Evolutionary conservation across 2,797 vertebrate genomes (phyloP), one percentile per base, ranked within the genome.

Genomic region (Botia kubotai): DNA sequence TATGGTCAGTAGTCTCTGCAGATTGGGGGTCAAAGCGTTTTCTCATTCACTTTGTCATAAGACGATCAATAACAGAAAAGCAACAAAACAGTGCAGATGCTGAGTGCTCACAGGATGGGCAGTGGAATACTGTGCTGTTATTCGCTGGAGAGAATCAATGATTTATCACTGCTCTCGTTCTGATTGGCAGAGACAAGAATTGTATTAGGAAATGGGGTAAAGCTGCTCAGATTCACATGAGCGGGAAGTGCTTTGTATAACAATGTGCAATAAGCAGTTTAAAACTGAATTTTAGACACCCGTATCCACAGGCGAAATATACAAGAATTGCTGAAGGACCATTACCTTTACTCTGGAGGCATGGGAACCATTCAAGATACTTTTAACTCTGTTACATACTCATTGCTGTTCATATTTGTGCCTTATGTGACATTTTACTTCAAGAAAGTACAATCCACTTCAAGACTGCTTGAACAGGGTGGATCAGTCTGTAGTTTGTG

Each of bases 1-100:
- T 74, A 67, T 82, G 75, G 60, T 76, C 52, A 72, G 72, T 33
- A 70, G 71, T 81, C 70, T 79, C 57, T 82, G 16, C 36, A 43
- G 73, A 66, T 29, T 8, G 11, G 29, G 74, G 43, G 62, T 57
- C 21, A 67, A 58, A 26, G 57, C 33, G 43, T 62, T 74, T 71
- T 76, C 71, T 65, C 67, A 43, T 72, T 82, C 57, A 73, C 48
- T 39, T 70, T 78, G 46, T 80, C 48, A 67, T 62, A 73, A 21
- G 12, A 66, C 71, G 3, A 60, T 60, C 58, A 60, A 63, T 26
- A 36, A 17, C 60, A 66, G 39, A 66, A 66, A 66, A n/a, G 63
- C 63, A 66, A 66, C 63, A 43, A 39, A 66, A 43, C 63, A 2
- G 17, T 66, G 36, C 8, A 39, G 36, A 66, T 58, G 66, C 23